Percentiles rank a stretch among this genome's conserved stretches.
These are phyloP conservation scores for Exaiptasia diaphana DNA, from an alignment of 64 coral and sea anemone species.

Conservation along the genomic window DNA sequence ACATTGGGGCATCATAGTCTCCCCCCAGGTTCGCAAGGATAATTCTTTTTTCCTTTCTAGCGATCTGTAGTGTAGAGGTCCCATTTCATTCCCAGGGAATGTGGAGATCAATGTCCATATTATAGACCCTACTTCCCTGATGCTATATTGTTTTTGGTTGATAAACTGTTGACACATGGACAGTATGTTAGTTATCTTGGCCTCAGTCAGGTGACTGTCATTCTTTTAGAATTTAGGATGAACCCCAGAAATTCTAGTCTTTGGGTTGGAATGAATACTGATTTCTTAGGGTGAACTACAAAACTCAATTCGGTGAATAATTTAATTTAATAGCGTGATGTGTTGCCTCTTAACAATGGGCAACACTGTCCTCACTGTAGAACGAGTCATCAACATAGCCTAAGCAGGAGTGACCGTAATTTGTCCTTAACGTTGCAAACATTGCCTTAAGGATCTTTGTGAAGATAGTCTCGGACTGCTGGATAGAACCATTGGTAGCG, in stretches of 20 bases:
- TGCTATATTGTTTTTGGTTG: not conserved
- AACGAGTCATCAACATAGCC: too few species aligned
- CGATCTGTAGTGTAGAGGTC: not conserved
- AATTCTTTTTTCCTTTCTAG: conserved; percentile 25
- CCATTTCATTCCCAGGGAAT: conserved; percentile 31
- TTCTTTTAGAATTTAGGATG: not conserved
- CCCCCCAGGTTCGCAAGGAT: not conserved
- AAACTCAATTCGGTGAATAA: conserved; percentile 4
- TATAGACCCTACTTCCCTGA: conserved; percentile 33
- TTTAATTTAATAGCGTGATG: too few species aligned
- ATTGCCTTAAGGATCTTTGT: too few species aligned
- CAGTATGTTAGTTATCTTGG: too few species aligned
- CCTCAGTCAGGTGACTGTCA: too few species aligned
- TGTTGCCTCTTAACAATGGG: too few species aligned
- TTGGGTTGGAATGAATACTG: not conserved
- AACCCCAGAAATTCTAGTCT: conserved; percentile 28
- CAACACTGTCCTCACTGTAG: too few species aligned
- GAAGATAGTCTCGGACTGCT: too few species aligned
- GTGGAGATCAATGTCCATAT: conserved; percentile 41
- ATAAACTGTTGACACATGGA: conserved; percentile 1
- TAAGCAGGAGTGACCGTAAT: too few species aligned
- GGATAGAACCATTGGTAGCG: too few species aligned
- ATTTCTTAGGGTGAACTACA: conserved; percentile 26
- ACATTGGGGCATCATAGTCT: conserved; percentile 41
- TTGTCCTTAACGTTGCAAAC: too few species aligned